These are phyloP conservation scores for Aulostomus chinensis DNA, from an alignment of 2,797 vertebrate genomes.

Conservation along the genomic window DNA sequence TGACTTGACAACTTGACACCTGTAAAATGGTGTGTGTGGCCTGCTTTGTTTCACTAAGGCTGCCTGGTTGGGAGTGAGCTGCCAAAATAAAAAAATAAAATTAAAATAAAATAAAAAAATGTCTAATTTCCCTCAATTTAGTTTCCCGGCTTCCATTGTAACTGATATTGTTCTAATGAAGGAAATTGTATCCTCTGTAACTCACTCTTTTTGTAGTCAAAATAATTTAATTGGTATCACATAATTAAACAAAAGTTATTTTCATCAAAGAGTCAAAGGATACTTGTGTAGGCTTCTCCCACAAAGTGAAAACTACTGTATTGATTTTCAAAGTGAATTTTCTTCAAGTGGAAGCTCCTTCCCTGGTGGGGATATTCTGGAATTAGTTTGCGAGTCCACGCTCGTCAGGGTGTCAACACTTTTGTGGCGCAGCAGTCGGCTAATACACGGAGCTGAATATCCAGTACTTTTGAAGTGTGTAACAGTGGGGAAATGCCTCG, in stretches of 20 bases:
- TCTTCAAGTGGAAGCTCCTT: slow-evolving; percentile 17
- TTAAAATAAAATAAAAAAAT: too few relatives aligned
- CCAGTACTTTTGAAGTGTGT: slow-evolving; percentile 29
- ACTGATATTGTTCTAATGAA: too few relatives aligned
- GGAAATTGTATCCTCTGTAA: too few relatives aligned
- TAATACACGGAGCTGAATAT: slow-evolving; percentile 38
- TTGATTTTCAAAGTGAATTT: slow-evolving; percentile 16
- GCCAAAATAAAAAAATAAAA: too few relatives aligned
- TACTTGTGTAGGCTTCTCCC: slow-evolving; percentile 1
- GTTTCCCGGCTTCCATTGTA: too few relatives aligned
- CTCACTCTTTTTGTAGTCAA: neutral
- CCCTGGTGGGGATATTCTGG: slow-evolving; percentile 12
- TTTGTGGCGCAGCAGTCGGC: slow-evolving; percentile 29
- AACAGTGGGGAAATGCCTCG: slow-evolving; percentile 28
- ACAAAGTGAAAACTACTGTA: neutral
- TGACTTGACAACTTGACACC: too few relatives aligned
- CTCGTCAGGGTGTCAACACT: slow-evolving; percentile 32
- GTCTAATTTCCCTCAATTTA: too few relatives aligned
- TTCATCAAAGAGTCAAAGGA: neutral
- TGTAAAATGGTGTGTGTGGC: too few relatives aligned
- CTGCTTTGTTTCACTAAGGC: too few relatives aligned
- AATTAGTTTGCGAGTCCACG: slow-evolving; percentile 38
- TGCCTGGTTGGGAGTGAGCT: too few relatives aligned
- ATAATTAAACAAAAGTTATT: neutral
- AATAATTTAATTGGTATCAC: neutral